Conservation (phyloP, 2,888 invertebrate genomes). For the Thelaira solivaga region DNA sequence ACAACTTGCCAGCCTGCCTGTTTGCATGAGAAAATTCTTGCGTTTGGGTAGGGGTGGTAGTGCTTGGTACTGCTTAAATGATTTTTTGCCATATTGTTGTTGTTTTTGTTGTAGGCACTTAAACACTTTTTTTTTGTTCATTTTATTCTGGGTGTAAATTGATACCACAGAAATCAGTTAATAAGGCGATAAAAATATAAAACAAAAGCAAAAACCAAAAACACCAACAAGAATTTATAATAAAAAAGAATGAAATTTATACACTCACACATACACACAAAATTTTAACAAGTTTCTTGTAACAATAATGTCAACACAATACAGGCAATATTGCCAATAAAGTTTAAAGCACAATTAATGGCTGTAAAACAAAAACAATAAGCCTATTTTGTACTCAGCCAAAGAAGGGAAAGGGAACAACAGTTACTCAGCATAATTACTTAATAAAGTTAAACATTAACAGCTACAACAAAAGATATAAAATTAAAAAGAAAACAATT, state of each 20-base stretch:
- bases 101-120: constrained; percentile 51
- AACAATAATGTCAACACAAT: constrained; percentile 57
- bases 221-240: too few relatives aligned
- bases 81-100: constrained; percentile 22
- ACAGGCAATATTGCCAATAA: constrained; percentile 58
- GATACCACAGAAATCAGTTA: constrained; percentile 75
- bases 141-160: constrained; percentile 67
- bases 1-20: not conserved
- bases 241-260: too few relatives aligned
- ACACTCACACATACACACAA: too few relatives aligned
- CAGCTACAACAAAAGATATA: not conserved
- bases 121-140: constrained; percentile 50
- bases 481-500: not conserved
- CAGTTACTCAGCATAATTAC: constrained; percentile 3
- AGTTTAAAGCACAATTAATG: constrained; percentile 57
- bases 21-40: not conserved
- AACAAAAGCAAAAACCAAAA: constrained; percentile 31
- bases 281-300: constrained; percentile 61
- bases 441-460: constrained; percentile 14
- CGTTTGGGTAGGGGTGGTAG: constrained; percentile 28
- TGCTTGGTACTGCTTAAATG: constrained; percentile 46
- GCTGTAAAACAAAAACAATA: constrained; percentile 36
- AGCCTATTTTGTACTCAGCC: constrained; percentile 4
- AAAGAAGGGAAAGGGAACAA: not conserved
- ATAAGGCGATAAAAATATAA: constrained; percentile 70